Base-by-base conservation (phyloP, 2,113 vertebrate genomes). In the Dipodomys ordii region DNA sequence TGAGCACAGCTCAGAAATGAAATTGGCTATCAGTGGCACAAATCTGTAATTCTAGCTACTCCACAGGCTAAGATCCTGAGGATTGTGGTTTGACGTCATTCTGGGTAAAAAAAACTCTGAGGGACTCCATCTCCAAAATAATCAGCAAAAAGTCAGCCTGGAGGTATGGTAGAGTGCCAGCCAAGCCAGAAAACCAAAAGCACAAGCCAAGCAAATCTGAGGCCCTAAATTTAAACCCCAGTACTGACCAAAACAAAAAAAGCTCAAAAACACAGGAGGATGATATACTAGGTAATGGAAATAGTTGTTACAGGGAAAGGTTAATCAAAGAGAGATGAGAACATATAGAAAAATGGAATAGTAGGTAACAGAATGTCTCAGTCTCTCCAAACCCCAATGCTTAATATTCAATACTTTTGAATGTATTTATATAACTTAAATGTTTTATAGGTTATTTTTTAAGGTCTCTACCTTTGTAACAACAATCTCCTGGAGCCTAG, bases 371-470 rank as follows among this genome's bases (percentile, higher is more conserved):
- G 35, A 69, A 74, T 53, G 71, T n/a, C 9, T 27, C 0, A 74
- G 9, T 28, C 15, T 92, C 30, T 88, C 88, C 16, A 18, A 32
- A 19, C 18, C 23, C 84, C 83, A 96, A 84, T 1, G 86, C 86
- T 53, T 28, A 30, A 5, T 85, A 49, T 35, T 71, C 28, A 62
- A 60, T 76, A 81, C 85, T 86, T 79, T 92, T 19, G 77, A 32
- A 23, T 57, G 15, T 57, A 18, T 13, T 32, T 11, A n/a, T 13
- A 53, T 28, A 49, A 64, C 35, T 62, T 23, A 64, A 73, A 64
- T 9, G 2, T 11, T 65, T n/a, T 44, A 30, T 73, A 8, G 18
- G 57, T 25, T 23, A 19, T n/a, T 46, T 7, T 39, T 4, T 72
- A 46, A 91, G 4, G 8, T 76, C 20, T 93, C 72, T 72, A 73